Conservation (phyloP, 2,797 vertebrate species). For the Chelmon rostratus region DNA sequence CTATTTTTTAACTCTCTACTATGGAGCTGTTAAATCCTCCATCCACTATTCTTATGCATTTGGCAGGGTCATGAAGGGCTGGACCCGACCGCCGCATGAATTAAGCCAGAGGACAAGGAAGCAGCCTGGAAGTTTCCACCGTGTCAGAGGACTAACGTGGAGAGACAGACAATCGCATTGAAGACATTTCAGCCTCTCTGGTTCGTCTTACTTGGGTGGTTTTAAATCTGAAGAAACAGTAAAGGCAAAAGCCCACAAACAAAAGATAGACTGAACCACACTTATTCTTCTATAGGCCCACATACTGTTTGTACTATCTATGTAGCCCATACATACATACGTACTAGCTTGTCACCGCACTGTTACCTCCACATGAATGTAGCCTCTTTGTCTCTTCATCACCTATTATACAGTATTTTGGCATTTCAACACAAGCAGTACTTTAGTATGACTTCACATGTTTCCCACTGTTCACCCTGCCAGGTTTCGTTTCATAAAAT, state of each 20-base stretch:
- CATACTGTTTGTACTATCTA: neutral
- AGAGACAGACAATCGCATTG: slow-evolving; percentile 30
- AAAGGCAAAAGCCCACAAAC: neutral
- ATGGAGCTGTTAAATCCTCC: slow-evolving; percentile 23
- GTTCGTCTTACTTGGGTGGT: neutral
- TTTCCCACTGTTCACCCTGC: too few relatives aligned
- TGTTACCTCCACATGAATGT: too few relatives aligned
- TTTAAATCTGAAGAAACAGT: slow-evolving; percentile 9
- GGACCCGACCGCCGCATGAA: slow-evolving; percentile 17
- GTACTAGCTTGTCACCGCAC: too few relatives aligned
- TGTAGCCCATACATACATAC: too few relatives aligned
- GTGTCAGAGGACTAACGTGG: slow-evolving; percentile 29
- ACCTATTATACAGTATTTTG: too few relatives aligned
- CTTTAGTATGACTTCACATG: too few relatives aligned
- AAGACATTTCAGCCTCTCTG: slow-evolving; percentile 14
- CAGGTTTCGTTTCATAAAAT: too few relatives aligned
- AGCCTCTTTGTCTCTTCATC: too few relatives aligned
- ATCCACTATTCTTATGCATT: slow-evolving; percentile 30
- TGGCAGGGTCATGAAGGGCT: slow-evolving; percentile 17
- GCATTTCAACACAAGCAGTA: too few relatives aligned
- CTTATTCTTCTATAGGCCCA: neutral
- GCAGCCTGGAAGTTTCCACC: neutral
- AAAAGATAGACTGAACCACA: neutral
- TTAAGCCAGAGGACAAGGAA: slow-evolving; percentile 44
- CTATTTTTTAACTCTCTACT: neutral